Base-by-base conservation (phyloP, 2,797 vertebrate genomes). In the Silurus lanzhouensis region DNA sequence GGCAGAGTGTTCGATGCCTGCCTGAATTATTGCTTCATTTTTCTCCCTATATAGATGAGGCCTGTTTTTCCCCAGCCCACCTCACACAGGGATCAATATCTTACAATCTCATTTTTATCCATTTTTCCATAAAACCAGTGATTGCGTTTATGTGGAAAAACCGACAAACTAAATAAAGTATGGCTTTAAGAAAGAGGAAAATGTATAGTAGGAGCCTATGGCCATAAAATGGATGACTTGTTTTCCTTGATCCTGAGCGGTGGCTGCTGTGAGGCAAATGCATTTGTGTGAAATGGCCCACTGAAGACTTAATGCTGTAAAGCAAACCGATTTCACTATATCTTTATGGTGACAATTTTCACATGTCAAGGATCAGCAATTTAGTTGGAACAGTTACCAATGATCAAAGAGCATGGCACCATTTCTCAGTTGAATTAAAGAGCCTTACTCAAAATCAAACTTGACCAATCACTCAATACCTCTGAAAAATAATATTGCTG, bases 21-120 rank as follows among this genome's bases (percentile, higher is more conserved):
- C 83, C 96, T 97, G 96, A 97, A 98, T 98, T 97, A 98, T 97
- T 96, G 97, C 97, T 98, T 98, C 97, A 97, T 98, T 98, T 97
- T 97, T 97, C 92, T 96, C 95, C 95, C 96, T 97, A 97, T 97
- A 97, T 96, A 97, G 96, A 97, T 96, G 96, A 96, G 94, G 95
- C 81, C 97, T 91, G 90, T 92, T 90, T 96, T 94, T 95, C 93
- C 88, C 68, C 83, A 79, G 67, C 87, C 88, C 90, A 84, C 90
- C 92, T 91, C 90, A 92, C 87, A 94, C 92, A 81, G 83, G 81
- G 94, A 97, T 99, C 97, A 90, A 98, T 99, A 97, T 94, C 96
- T 95, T 95, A 97, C 96, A 97, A 97, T 96, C 95, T 96, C 95
- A 91, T 91, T 97, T 96, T 97, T 96, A 97, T 96, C 96, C 96